Base-by-base conservation (phyloP, 2,888 invertebrate species). In the Candidula unifasciata region DNA sequence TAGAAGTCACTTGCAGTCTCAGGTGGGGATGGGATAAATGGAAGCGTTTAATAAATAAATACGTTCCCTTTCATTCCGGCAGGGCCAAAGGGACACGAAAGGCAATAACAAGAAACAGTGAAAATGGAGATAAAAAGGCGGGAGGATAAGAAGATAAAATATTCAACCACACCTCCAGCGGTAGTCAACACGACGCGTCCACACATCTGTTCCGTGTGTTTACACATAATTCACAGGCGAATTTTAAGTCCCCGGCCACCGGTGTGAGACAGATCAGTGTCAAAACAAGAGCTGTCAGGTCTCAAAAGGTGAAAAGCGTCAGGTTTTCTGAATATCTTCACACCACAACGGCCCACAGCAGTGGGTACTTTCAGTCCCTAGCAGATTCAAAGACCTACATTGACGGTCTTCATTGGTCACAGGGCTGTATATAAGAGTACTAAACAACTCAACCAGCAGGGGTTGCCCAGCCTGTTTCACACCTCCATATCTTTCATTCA, bases 391-490 rank as follows among this genome's bases (percentile, higher is more conserved):
- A 60, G 27, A 33, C 24, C 52, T 10, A 5, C 21, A 3, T 16
- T 35, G 18, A 60, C 3, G 24, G 35, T 3, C 3, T 30, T 44
- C 35, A 60, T 30, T 54, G 24, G 27, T 35, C 21, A 57, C 77
- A 6, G 57, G 21, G 77, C 21, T 33, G 18, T 35, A 57, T 21
- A 60, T 35, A 77, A 60, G 60, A 54, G 77, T 33, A 35, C 21
- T 60, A 77, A 60, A 57, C 24, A 33, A 60, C 60, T 57, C 30
- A 33, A 77, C 35, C 77, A 77, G 33, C 60, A 24, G 57, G 77
- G 52, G 60, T 1, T 35, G 33, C 3, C 16, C 30, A 35, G 24
- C 30, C n/a, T 24, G 60, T 60, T 77, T 77, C 52, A 33, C 77
- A 77, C 60, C 57, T 60, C 60, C 30, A 33, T 30, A 18, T 68